Evolutionary conservation across 2,888 invertebrate species (phyloP), one percentile per base, ranked within the genome.

Genomic region (Esperia sulphurella): DNA sequence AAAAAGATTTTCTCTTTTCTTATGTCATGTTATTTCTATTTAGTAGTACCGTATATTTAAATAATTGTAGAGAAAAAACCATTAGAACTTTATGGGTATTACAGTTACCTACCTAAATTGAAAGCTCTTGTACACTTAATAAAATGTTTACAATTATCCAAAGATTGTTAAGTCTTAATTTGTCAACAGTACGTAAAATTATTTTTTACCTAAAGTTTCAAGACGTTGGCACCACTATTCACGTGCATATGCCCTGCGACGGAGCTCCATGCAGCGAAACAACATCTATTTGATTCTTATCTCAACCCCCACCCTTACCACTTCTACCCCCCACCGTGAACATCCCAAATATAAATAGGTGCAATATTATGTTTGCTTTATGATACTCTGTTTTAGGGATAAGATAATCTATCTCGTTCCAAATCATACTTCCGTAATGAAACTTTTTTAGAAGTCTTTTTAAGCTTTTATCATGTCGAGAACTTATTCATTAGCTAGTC

Each of bases 211-310:
- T 14, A 10, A 77, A 84, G 81, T 82, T 76, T 84, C 85, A 85
- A 86, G 81, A 83, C 71, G 72, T 70, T 67, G 71, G 65, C 62
- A n/a, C 28, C 39, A 65, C 67, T 75, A 80, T 85, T 83, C 84
- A 75, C 80, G 71, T 84, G 86, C 86, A 86, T 83, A 81, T 75
- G 79, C 70, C 69, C 66, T 66, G 72, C 75, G 76, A 76, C 79
- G 71, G 69, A 75, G 79, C 75, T 71, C 74, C 75, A 68, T 85
- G 87, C 84, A 86, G 77, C 76, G 86, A 83, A 88, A 86, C 86
- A 85, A 88, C 88, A 88, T 88, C 85, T 81, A 89, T 89, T 87
- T 87, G 89, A 89, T 89, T 85, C 84, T 83, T 88, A 89, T 89
- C 89, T 84, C 68, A 61, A 67, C 74, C 75, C 68, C 62, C 64